Evolutionary conservation across 2,113 vertebrate genomes (phyloP), one percentile per base, ranked within the genome.

Genomic region (Pristiophorus japonicus): DNA sequence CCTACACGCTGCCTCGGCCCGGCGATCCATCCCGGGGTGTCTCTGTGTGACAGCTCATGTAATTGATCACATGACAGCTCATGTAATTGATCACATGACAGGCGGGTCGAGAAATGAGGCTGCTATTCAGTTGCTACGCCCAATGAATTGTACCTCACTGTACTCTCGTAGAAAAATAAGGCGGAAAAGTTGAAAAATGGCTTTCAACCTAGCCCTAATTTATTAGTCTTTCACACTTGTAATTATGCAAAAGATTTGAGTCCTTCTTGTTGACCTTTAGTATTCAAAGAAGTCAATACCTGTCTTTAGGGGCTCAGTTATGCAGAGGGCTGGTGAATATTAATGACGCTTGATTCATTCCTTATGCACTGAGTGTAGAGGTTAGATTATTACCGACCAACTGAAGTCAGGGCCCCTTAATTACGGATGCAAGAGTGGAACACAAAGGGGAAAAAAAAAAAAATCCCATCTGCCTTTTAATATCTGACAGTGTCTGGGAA

Each of bases 191-290:
- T 88, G 85, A 59, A 62, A 91, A 62, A 62, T 91, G 16, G 27
- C 87, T 91, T 91, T 62, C 55, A 91, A n/a, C 51, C 55, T 55
- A n/a, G 55, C 27, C 87, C 87, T 91, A 91, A 91, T 91, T 91
- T 59, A 91, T 91, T n/a, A 91, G 87, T n/a, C 11, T 55, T 59
- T 91, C 51, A 7, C 12, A n/a, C 87, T 30, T 30, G 30, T 91
- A 91, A 91, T 59, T 91, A 91, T 91, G 87, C 87, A 91, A 91
- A 91, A 91, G 87, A 91, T 91, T 91, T n/a, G 14, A n/a, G 87
- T 55, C 11, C 34, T 91, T 30, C 51, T 62, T 62, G 55, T 91
- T 91, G 87, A 62, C 87, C 87, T 91, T 91, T 91, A 91, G 34
- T 91, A 59, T 91, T 62, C 55, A 62, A 59, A 59, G 87, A 16